Base-by-base conservation (phyloP, 92 coral and sea anemone genomes). In the Paragorgia papillata region DNA sequence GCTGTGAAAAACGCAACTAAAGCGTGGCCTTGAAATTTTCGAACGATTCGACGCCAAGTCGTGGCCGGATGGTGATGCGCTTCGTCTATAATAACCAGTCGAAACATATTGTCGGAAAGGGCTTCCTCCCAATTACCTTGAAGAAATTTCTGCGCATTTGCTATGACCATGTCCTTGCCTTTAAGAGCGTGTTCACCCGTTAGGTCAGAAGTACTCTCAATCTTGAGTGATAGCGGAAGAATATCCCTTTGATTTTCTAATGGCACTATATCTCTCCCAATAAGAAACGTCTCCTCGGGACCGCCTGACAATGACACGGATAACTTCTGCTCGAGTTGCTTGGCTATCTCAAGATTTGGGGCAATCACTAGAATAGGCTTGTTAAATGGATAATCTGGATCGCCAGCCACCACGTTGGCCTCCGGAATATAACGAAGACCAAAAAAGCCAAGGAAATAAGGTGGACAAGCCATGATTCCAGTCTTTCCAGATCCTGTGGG, bases 401-500 rank as follows among this genome's bases (percentile, higher is more conserved):
- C 46, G 19, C n/a, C 31, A 37, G 12, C 18, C 0, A 0, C 41
- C 1, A 22, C 49, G 7, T 15, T 10, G n/a, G n/a, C n/a, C n/a
- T n/a, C n/a, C 1, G 21, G 27, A n/a, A n/a, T n/a, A n/a, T n/a
- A n/a, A 21, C 0, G 46, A 22, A 66, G 7, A 8, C 51, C 66
- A 27, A 63, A 3, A 33, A 9, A 35, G 24, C 79, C 89, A 18
- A 85, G 35, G 21, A 66, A 81, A 66, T 67, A 85, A 0, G 89
- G 89, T 53, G 81, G 86, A 41, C 89, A 85, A 57, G 85, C 66
- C 9, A 85, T 80, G 0, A 83, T 26, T 53, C 83, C 87, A 9
- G 41, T 76, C 57, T 83, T 83, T 5, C 87, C 87, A 1, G 89
- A 64, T 17, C 89, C 89, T 0, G 83, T 80, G 0, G 89, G 89